phyloP scores from a whole-genome alignment of 2,797 vertebrate genomes.

The Crenichthys baileyi region DNA sequence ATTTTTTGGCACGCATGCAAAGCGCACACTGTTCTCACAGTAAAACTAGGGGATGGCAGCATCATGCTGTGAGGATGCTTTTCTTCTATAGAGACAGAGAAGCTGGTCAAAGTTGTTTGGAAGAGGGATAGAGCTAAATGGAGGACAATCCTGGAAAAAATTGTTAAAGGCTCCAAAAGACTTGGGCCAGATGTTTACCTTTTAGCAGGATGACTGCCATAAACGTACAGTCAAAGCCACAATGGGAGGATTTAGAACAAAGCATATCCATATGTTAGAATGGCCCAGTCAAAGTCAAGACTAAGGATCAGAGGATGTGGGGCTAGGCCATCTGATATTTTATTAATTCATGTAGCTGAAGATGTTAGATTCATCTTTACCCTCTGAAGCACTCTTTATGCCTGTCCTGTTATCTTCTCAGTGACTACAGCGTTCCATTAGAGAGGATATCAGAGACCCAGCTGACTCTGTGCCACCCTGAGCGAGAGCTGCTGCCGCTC shows the following conservation, averaged over 20 bases:
- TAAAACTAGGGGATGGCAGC: too few relatives aligned
- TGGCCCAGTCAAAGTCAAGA: neutral
- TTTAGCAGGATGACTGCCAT: too few relatives aligned
- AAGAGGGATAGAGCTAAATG: too few relatives aligned
- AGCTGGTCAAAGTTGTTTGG: too few relatives aligned
- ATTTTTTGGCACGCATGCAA: too few relatives aligned
- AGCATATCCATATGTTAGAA: neutral
- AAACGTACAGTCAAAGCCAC: neutral
- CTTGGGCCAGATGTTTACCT: too few relatives aligned
- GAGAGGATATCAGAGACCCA: conserved; percentile 74
- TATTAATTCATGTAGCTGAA: neutral
- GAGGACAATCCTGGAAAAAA: too few relatives aligned
- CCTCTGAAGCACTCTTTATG: neutral
- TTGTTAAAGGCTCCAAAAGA: too few relatives aligned
- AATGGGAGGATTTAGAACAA: neutral
- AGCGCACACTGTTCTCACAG: too few relatives aligned
- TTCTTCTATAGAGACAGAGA: too few relatives aligned
- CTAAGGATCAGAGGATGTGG: neutral
- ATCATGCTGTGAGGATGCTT: too few relatives aligned
- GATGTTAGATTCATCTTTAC: neutral
- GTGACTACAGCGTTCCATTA: conserved; percentile 71
- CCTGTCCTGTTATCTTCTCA: conserved; percentile 26
- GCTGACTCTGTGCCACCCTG: conserved; percentile 78
- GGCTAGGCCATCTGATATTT: neutral
- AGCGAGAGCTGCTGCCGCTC: conserved; percentile 79